These are phyloP conservation scores for Siphamia tubifer DNA, from an alignment of 2,113 vertebrate genomes.

Conservation along the genomic window DNA sequence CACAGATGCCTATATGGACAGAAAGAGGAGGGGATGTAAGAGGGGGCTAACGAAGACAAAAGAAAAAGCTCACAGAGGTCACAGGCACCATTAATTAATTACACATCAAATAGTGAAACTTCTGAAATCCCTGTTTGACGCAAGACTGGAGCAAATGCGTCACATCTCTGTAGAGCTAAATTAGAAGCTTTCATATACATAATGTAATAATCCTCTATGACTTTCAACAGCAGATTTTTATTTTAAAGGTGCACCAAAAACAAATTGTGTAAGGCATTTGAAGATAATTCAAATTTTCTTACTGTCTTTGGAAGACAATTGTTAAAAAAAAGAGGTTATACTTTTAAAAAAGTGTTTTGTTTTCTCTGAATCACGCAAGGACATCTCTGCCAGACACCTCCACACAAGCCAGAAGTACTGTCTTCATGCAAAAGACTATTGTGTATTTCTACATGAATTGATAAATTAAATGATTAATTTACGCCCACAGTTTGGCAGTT, in stretches of 20 bases:
- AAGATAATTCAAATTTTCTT: slow-evolving; percentile 40
- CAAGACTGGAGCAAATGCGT: slow-evolving; percentile 57
- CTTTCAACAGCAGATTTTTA: slow-evolving; percentile 2
- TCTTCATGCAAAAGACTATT: slow-evolving; percentile 56
- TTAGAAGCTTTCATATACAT: background rate
- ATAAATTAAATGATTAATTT: slow-evolving; percentile 68
- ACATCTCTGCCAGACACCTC: slow-evolving; percentile 71
- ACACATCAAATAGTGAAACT: slow-evolving; percentile 54
- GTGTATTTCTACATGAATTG: slow-evolving; percentile 57
- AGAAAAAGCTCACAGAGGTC: slow-evolving; percentile 33
- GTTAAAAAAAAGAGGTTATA: slow-evolving; percentile 18
- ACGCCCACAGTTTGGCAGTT: slow-evolving; percentile 38
- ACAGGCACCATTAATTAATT: slow-evolving; percentile 38
- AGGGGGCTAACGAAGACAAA: slow-evolving; percentile 47
- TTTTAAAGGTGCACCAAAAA: background rate
- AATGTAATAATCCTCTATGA: slow-evolving; percentile 5
- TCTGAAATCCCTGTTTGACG: slow-evolving; percentile 62
- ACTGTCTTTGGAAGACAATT: slow-evolving; percentile 38
- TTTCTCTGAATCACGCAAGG: slow-evolving; percentile 68
- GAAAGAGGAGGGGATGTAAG: slow-evolving; percentile 5
- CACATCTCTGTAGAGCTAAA: slow-evolving; percentile 27
- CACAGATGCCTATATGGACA: slow-evolving; percentile 48
- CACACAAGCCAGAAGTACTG: slow-evolving; percentile 55
- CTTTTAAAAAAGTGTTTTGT: slow-evolving; percentile 61
- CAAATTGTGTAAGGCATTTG: slow-evolving; percentile 6